Evolutionary conservation across 2,888 invertebrate species (phyloP).

Genomic region (Eubasilissa splendida): DNA sequence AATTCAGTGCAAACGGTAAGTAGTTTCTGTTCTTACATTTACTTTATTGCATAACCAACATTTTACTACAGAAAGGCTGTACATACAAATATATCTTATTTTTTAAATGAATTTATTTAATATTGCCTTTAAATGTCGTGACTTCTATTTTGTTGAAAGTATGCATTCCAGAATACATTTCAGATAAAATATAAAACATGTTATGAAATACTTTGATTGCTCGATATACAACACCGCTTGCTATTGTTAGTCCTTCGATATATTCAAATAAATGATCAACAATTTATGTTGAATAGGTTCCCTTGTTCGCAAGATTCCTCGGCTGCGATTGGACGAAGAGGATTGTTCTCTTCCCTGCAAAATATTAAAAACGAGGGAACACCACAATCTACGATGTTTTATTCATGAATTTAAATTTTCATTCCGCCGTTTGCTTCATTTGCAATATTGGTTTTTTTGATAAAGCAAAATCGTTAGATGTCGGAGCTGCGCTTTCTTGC

Average conservation of each 20-base stretch:
- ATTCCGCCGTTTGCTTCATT: not conserved
- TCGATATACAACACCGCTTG: too few species aligned
- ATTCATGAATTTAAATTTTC: slow-evolving; percentile 1
- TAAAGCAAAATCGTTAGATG: not conserved
- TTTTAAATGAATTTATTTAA: too few species aligned
- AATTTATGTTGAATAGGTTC: not conserved
- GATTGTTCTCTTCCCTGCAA: not conserved
- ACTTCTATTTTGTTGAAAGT: too few species aligned
- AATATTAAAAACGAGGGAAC: not conserved
- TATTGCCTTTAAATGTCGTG: too few species aligned
- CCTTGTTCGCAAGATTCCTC: not conserved
- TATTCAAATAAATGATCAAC: slow-evolving; percentile 8
- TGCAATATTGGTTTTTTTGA: not conserved
- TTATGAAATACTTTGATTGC: too few species aligned
- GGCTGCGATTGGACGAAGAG: not conserved
- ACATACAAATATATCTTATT: too few species aligned
- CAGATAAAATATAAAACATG: too few species aligned
- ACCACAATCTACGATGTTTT: not conserved
- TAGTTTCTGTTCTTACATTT: too few species aligned
- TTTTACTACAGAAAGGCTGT: too few species aligned
- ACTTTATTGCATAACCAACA: too few species aligned
- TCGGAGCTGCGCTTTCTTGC: not conserved
- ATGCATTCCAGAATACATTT: too few species aligned
- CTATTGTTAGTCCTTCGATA: not conserved
- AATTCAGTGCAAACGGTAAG: too few species aligned